phyloP scores from a whole-genome alignment of 2,797 vertebrate species.

The Urocyon cinereoargenteus region DNA sequence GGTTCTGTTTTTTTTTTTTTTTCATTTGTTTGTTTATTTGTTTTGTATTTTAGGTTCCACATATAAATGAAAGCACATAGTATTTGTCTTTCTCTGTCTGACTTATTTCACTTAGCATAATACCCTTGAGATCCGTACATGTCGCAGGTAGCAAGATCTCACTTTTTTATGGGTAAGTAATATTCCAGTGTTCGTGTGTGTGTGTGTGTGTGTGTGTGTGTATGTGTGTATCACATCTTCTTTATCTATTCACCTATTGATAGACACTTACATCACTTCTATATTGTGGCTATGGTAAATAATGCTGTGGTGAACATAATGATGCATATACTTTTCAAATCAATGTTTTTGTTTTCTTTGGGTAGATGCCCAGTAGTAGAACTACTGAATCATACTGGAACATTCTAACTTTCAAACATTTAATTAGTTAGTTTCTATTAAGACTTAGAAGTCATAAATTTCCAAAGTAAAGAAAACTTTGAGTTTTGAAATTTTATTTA shows the following conservation, averaged over 20 bases:
- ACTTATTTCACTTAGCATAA: not conserved
- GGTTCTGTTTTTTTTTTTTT: not conserved
- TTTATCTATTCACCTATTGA: not conserved
- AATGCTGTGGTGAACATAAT: not conserved
- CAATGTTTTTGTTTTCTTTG: not conserved
- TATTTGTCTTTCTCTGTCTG: not conserved
- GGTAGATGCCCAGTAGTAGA: not conserved
- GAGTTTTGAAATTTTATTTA: slow-evolving; percentile 33
- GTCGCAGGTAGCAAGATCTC: not conserved
- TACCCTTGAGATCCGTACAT: not conserved
- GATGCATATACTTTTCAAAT: not conserved
- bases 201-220: not conserved
- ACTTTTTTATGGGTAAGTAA: not conserved
- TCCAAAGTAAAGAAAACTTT: not conserved
- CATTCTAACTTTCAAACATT: not conserved
- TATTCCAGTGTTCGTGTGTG: not conserved
- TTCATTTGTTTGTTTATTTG: not conserved
- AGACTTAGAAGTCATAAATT: not conserved
- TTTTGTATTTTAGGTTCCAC: not conserved
- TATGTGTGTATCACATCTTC: not conserved
- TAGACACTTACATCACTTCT: not conserved
- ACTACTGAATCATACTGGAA: not conserved
- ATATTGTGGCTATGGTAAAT: not conserved
- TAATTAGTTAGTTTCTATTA: not conserved
- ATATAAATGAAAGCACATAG: not conserved